A percentile compares a stretch with the other conserved stretches of the same genome.
phyloP scores from a whole-genome alignment of 2,113 vertebrate genomes.

The Lontra canadensis region DNA sequence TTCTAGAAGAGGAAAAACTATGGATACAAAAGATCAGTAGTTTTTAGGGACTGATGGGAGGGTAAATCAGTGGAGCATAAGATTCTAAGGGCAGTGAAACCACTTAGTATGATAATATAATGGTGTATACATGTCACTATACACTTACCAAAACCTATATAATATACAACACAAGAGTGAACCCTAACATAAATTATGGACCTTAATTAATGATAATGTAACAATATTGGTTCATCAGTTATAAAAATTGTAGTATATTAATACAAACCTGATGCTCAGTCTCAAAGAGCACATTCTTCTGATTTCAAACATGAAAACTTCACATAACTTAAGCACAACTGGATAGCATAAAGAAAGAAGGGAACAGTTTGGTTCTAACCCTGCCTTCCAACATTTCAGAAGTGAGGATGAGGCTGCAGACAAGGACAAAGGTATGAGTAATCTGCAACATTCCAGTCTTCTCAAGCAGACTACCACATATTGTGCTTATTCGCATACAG shows the following conservation, averaged over 20 bases:
- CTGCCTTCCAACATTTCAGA: not conserved
- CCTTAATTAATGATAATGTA: not conserved
- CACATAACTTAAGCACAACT: not conserved
- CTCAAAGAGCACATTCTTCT: not conserved
- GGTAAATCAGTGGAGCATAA: not conserved
- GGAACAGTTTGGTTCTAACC: not conserved
- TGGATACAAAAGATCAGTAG: not conserved
- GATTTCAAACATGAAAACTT: not conserved
- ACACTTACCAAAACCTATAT: not conserved
- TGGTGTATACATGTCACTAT: not conserved
- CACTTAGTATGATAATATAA: not conserved
- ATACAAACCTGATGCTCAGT: not conserved
- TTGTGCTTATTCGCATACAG: accelerated
- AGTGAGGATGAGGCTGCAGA: not conserved
- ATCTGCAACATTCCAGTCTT: not conserved
- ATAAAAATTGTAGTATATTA: not conserved
- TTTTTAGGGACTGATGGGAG: not conserved
- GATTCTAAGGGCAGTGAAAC: not conserved
- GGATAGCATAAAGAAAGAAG: not conserved
- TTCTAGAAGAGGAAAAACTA: not conserved
- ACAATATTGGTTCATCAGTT: not conserved
- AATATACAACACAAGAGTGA: not conserved
- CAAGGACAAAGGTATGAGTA: not conserved
- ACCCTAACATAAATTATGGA: not conserved
- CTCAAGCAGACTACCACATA: no score